Percentiles rank a stretch among this genome's conserved stretches.
Evolutionary conservation across 2,888 invertebrate species (phyloP).

Genomic region (Sinelater perroti): DNA sequence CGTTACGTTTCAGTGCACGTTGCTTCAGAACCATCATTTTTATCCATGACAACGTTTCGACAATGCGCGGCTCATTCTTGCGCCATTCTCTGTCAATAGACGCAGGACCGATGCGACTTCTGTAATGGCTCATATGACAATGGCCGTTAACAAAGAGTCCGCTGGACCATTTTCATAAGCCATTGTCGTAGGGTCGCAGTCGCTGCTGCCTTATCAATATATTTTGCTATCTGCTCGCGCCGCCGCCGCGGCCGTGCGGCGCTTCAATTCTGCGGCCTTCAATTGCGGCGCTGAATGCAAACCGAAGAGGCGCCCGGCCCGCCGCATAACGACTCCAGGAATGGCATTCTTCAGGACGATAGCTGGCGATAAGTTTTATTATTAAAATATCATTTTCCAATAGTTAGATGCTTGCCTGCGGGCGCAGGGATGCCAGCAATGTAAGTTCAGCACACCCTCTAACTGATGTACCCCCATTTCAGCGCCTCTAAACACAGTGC

Average conservation of each 20-base stretch:
- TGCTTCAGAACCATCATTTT: conserved; percentile 57
- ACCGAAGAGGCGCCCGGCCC: conserved; percentile 10
- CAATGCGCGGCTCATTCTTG: conserved; percentile 56
- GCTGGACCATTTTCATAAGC: conserved; percentile 60
- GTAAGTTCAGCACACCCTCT: too few relatives aligned
- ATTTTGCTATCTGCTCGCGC: conserved; percentile 49
- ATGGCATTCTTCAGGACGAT: too few relatives aligned
- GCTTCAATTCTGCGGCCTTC: conserved; percentile 17
- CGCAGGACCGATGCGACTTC: conserved; percentile 52
- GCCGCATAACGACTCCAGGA: too few relatives aligned
- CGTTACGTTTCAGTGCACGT: conserved; percentile 57
- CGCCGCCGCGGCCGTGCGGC: neutral
- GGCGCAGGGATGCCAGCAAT: too few relatives aligned
- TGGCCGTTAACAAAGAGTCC: conserved; percentile 59
- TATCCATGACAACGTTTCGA: conserved; percentile 58
- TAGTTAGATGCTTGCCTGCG: too few relatives aligned
- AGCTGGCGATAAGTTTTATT: too few relatives aligned
- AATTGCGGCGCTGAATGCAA: conserved; percentile 29
- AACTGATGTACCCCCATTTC: too few relatives aligned
- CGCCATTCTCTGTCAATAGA: conserved; percentile 54
- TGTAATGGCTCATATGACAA: conserved; percentile 59
- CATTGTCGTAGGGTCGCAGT: conserved; percentile 57
- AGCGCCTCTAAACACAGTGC: too few relatives aligned
- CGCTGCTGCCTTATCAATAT: conserved; percentile 54
- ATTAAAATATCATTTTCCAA: too few relatives aligned